Base-by-base conservation (phyloP, 2,797 vertebrate genomes). In the Hyperoplus immaculatus region DNA sequence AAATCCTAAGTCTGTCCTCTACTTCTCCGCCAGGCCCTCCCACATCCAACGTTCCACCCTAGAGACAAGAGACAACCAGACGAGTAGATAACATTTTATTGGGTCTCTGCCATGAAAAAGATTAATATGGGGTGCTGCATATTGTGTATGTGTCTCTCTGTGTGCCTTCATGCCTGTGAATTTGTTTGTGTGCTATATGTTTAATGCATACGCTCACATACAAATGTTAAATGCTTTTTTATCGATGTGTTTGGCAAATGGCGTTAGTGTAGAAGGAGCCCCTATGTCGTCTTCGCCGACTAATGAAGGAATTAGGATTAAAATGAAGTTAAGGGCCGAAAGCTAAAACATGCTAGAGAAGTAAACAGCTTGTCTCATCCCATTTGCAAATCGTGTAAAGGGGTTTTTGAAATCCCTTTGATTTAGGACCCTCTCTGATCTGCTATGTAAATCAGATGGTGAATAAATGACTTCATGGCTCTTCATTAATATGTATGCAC, bases 221-320 rank as follows among this genome's bases (percentile, higher is more conserved):
- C 72, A 58, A 70, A 75, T 57, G 66, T 81, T 62, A 81, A 15
- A 77, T 84, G 29, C 29, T 29, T 84, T 89, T 83, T 87, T 86
- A 78, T 65, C 77, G 55, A 72, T 66, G 12, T 77, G 70, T 88
- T 91, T 29, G 62, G 78, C 78, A 86, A 91, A 92, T 88, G 91
- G 85, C 73, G 82, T 84, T 85, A 80, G 66, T 63, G 38, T 69
- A 38, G 71, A 88, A 80, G 76, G 72, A 85, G 78, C 77, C 60
- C 46, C 75, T 75, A 29, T 29, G 64, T 83, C 56, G 3, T 82
- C 88, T 88, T 81, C 90, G 81, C 82, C 29, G 29, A 29, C 87
- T 92, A 92, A 94, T 93, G 88, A 93, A 92, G 83, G 89, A 94
- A 92, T 93, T 92, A 89, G 83, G 88, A 94, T 93, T 89, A 91